phyloP scores from a whole-genome alignment of 2,888 invertebrate genomes.

The Torymus aiolomorphi region DNA sequence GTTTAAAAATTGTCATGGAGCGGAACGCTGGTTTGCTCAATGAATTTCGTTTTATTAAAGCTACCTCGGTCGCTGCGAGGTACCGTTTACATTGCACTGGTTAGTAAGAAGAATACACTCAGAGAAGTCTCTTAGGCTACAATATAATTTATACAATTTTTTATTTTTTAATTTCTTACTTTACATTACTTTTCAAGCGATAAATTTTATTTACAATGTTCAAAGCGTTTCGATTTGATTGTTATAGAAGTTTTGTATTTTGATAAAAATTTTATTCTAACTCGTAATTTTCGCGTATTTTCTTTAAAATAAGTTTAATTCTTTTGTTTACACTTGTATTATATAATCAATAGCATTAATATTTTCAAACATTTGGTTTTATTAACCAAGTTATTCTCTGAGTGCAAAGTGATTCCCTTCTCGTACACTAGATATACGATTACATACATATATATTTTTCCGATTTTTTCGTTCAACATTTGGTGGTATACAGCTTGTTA shows the following conservation, averaged over 20 bases:
- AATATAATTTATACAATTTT: neutral
- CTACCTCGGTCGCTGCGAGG: constrained; percentile 38
- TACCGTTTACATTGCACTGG: constrained; percentile 52
- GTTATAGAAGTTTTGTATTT: too few species aligned
- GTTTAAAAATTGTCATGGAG: constrained; percentile 45
- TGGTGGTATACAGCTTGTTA: constrained; percentile 18
- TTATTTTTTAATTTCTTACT: neutral
- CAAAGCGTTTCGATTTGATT: too few species aligned
- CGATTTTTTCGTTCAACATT: constrained; percentile 6
- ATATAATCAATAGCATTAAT: too few species aligned
- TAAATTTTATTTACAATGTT: too few species aligned
- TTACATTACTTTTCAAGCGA: too few species aligned
- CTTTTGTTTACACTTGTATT: too few species aligned
- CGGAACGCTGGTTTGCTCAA: constrained; percentile 32
- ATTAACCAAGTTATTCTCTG: constrained; percentile 26
- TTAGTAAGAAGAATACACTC: constrained; percentile 43
- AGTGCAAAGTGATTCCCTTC: constrained; percentile 28
- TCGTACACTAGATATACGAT: constrained; percentile 15
- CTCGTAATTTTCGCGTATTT: too few species aligned
- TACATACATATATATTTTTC: constrained; percentile 27
- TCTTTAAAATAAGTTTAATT: too few species aligned
- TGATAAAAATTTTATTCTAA: too few species aligned
- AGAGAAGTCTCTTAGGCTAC: constrained; percentile 13
- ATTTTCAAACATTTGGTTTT: neutral
- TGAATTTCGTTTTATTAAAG: constrained; percentile 41